These are phyloP conservation scores for Scomber scombrus DNA, from an alignment of 2,113 vertebrate genomes.

Conservation along the genomic window DNA sequence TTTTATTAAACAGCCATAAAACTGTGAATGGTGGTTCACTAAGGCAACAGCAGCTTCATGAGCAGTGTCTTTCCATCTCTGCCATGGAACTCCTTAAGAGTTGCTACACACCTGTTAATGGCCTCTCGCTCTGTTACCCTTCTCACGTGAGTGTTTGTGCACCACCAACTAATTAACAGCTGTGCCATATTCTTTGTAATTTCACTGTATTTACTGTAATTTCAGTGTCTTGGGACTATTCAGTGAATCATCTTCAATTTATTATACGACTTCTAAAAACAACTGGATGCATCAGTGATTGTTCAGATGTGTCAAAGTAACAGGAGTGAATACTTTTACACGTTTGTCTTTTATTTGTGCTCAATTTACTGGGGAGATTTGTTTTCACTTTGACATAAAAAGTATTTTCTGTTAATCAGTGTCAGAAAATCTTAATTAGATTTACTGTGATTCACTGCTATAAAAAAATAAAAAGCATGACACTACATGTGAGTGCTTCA, in stretches of 20 bases:
- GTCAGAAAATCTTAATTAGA: neutral
- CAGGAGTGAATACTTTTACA: too few relatives aligned
- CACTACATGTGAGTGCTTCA: neutral
- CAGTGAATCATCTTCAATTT: too few relatives aligned
- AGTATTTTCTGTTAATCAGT: neutral
- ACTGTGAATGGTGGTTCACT: constrained; percentile 9
- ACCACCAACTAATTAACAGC: neutral
- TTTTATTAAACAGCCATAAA: neutral
- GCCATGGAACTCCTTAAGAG: neutral
- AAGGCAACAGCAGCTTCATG: neutral
- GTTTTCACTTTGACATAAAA: neutral
- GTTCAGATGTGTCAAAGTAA: too few relatives aligned
- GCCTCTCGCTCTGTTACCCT: neutral
- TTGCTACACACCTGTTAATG: neutral
- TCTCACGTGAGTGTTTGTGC: neutral
- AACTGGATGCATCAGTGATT: too few relatives aligned
- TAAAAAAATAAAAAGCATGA: constrained; percentile 13
- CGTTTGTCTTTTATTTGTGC: too few relatives aligned
- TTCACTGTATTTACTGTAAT: neutral
- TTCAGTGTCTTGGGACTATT: neutral
- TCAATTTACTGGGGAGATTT: too few relatives aligned
- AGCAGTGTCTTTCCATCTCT: neutral
- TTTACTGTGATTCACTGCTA: neutral
- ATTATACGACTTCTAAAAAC: too few relatives aligned
- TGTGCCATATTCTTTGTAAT: too few relatives aligned